Evolutionary conservation across 2,113 vertebrate genomes (phyloP).

Genomic region (Otocyon megalotis): DNA sequence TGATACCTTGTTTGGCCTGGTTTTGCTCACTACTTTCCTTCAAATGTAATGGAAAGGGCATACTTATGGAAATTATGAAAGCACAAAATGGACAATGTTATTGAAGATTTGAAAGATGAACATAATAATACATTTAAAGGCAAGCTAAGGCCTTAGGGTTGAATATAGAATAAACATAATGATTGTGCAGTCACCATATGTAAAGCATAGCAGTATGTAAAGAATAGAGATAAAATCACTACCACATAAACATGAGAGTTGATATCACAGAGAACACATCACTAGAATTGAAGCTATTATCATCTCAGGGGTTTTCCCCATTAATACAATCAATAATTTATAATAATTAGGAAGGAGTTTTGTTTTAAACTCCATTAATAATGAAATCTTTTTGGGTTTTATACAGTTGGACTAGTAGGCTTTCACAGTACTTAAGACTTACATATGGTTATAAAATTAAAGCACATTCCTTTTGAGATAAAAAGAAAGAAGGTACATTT

Average conservation of each 20-base stretch:
- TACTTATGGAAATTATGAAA: constrained; percentile 1
- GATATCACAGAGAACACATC: not conserved
- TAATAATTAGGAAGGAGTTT: not conserved
- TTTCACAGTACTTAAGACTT: not conserved
- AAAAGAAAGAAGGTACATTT: not conserved
- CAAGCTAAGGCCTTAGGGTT: not conserved
- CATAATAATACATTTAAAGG: not conserved
- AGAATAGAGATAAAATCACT: not conserved
- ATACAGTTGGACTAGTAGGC: not conserved
- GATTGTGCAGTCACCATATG: not conserved
- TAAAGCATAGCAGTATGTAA: not conserved
- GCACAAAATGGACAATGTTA: not conserved
- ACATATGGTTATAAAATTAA: not conserved
- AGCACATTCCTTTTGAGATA: not conserved
- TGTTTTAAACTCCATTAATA: not conserved
- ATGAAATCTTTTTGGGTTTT: not conserved
- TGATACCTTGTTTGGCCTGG: not conserved
- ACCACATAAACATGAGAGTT: not conserved
- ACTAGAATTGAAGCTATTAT: not conserved
- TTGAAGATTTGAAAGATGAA: not conserved
- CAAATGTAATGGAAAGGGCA: not conserved
- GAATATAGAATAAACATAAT: not conserved
- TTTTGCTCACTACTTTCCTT: not conserved
- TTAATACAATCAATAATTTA: not conserved
- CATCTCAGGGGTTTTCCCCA: not conserved